Base-by-base conservation (phyloP, 2,888 invertebrate genomes). In the Stenoptilia bipunctidactyla region DNA sequence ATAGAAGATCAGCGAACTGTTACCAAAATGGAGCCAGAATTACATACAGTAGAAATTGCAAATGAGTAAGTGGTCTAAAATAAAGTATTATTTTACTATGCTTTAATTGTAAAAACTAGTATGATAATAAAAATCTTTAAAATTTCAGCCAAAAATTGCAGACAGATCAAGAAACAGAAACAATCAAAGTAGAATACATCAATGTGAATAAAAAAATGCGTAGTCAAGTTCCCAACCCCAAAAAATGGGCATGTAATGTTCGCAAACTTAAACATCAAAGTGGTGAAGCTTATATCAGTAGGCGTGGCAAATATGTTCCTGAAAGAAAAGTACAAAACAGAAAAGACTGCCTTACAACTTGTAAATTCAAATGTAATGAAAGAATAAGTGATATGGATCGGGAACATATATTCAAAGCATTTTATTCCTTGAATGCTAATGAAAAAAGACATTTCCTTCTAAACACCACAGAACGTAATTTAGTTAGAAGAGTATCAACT, bases 381-480 rank as follows among this genome's bases (percentile, higher is more conserved):
- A 58, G 66, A 53, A 69, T 83, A 13, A 65, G 54, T 15, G 70
- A 82, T 40, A 53, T 56, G 0, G 79, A 82, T 40, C 45, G 82
- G 30, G 71, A 79, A 55, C 61, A 69, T 14, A 70, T 83, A 40
- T 83, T 83, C 47, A 74, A 72, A 59, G 73, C 80, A 0, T 83
- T 80, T 41, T 83, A 82, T 46, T 70, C 75, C 0, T 48, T 83
- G 34, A 75, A 67, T 34, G 61, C 70, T 0, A 80, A 76, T 36
- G 82, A 83, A 51, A 83, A 83, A 48, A 73, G 71, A 47, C 75
- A 77, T 52, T 83, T 76, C 14, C 41, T 82, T n/a, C 53, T 83
- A 0, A 80, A 69, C 42, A 76, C 77, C 3, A 80, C 82, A 1
- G 82, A 82, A 48, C 52, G 80, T 34, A 60, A 68, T 15, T 51